Evolutionary conservation across 2,113 vertebrate genomes (phyloP), one percentile per base, ranked within the genome.

Genomic region (Xiphorhynchus elegans): DNA sequence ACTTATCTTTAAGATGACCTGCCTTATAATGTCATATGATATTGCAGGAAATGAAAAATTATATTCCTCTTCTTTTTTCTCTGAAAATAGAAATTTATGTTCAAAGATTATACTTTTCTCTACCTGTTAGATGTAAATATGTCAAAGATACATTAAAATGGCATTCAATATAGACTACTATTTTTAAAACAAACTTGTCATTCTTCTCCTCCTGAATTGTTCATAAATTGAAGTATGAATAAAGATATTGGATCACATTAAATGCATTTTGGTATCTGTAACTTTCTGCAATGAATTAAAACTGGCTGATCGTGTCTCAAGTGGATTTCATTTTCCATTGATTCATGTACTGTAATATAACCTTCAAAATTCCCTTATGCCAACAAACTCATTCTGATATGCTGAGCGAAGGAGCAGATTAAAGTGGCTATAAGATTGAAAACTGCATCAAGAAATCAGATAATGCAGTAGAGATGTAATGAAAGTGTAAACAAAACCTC

Each of bases 281-380:
- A 98, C 98, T 98, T 98, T 98, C 97, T 97, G 97, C 98, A 98
- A 98, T 99, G 98, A 99, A 99, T 99, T 99, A 99, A 99, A 99
- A 99, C 98, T 98, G 98, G 98, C 97, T 99, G 98, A 98, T 98
- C 97, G 83, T 95, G 98, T 99, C 98, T 99, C 98, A 97, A 98
- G 98, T 98, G 98, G 98, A 98, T 99, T 99, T 99, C 98, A 98
- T 99, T 99, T 99, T 98, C 97, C 8, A 49, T 98, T 99, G 98
- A 99, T 99, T 99, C 98, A 98, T 98, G 98, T 91, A 97, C 97
- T 98, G 98, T 98, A 99, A 99, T 98, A 98, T 98, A 98, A 99
- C 96, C 98, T 98, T 98, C 98, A 98, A 98, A 97, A 98, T 98
- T 99, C 98, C 98, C 98, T 97, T 97, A 98, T 98, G 98, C 98